phyloP scores from a whole-genome alignment of 2,113 vertebrate genomes.

The Nothocercus nigrocapillus region DNA sequence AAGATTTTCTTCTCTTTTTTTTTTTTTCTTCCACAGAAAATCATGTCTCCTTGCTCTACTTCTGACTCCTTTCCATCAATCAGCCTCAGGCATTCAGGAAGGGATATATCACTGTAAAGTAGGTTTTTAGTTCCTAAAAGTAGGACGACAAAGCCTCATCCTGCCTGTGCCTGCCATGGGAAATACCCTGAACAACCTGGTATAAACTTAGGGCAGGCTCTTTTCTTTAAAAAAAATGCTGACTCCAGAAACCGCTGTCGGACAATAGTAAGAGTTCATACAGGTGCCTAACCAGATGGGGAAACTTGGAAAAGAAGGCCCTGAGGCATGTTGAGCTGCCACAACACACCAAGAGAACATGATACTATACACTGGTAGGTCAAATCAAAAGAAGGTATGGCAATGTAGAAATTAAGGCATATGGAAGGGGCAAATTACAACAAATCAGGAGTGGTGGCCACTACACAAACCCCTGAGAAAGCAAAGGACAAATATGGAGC shows the following conservation, averaged over 20 bases:
- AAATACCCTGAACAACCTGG: not conserved
- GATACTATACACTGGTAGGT: not conserved
- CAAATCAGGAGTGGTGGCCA: not conserved
- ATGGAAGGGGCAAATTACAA: not conserved
- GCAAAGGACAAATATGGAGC: not conserved
- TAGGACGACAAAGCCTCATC: not conserved
- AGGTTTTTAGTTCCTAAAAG: not conserved
- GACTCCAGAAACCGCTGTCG: not conserved
- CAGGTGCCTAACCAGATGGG: not conserved
- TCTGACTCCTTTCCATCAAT: not conserved
- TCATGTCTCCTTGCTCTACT: not conserved
- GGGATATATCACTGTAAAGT: rapidly evolving
- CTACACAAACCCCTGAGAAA: not conserved
- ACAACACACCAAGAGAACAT: not conserved
- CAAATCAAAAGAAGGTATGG: not conserved
- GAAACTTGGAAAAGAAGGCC: not conserved
- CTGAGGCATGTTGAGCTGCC: rapidly evolving
- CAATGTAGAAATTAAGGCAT: not conserved
- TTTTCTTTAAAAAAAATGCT: not conserved
- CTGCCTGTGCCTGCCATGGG: not conserved
- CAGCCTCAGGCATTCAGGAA: not conserved
- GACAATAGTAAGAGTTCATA: not conserved
- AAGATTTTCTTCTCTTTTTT: not conserved
- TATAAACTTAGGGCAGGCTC: not conserved
- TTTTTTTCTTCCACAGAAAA: not conserved